Conservation (phyloP, 2,113 vertebrate genomes). For the Cinclus mexicanus region DNA sequence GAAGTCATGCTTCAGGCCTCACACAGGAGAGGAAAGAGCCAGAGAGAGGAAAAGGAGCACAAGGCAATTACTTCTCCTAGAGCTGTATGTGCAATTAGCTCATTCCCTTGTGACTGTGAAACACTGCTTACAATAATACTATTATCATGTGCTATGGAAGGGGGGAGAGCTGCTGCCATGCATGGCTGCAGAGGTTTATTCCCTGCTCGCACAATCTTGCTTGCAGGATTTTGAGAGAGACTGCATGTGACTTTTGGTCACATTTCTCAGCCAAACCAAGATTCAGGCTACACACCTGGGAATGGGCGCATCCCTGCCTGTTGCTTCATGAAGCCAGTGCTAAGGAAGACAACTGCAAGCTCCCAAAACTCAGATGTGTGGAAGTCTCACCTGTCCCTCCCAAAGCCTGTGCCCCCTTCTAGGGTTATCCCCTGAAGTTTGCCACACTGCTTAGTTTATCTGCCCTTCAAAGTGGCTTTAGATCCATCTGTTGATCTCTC, state of each 20-base stretch:
- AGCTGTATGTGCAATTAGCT: neutral
- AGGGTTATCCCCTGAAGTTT: neutral
- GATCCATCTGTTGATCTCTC: neutral
- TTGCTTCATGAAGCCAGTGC: accelerated
- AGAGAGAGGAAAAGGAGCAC: neutral
- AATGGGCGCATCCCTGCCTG: accelerated
- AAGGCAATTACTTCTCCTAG: neutral
- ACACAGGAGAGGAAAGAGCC: neutral
- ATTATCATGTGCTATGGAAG: accelerated
- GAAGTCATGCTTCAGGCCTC: neutral
- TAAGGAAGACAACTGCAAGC: neutral
- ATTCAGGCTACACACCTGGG: accelerated
- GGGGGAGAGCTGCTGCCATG: accelerated
- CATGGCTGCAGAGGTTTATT: accelerated
- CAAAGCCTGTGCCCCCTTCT: neutral
- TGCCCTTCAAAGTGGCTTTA: accelerated
- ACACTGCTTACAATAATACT: neutral
- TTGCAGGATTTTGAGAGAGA: neutral
- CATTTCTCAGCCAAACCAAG: neutral
- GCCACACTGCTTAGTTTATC: neutral
- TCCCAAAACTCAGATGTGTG: neutral
- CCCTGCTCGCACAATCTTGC: accelerated
- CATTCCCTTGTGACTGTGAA: neutral
- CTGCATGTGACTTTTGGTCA: accelerated
- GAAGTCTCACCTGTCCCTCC: too few species aligned